Base-by-base conservation (phyloP, 2,113 vertebrate genomes). In the Hippoglossus stenolepis region DNA sequence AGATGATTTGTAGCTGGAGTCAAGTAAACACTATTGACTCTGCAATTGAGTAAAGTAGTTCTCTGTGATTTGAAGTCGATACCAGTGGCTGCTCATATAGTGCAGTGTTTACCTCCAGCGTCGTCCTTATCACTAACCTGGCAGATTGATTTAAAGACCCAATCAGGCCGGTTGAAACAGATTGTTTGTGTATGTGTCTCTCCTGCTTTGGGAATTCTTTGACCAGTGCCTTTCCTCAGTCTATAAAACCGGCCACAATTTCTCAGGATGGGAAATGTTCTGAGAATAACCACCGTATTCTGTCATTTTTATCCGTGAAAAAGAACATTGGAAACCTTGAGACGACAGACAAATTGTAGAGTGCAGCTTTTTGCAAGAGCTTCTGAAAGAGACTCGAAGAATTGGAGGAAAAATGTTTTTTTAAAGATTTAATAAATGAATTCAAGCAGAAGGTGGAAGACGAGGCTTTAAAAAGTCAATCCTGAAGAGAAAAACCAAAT, bases 81-180 rank as follows among this genome's bases (percentile, higher is more conserved):
- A 76, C 66, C 56, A 80, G 84, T 84, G 85, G 77, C 79, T 77
- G 77, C 82, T 90, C 84, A 79, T 82, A 31, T 64, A 63, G 77
- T 53, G 53, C 64, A 18, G 71, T 83, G 79, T 91, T 92, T 84
- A 81, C 85, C 61, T 76, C 28, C 70, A 71, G 81, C 71, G 77
- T 88, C 79, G 73, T 86, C 70, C 84, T 89, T 87, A 88, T 83
- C 62, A 26, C 73, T 71, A 60, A 66, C 24, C 85, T 82, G 82
- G 88, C 79, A 64, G 71, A 90, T 77, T 85, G 85, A 89, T 88
- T 88, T 64, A 80, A 83, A 73, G 47, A 64, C 43, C 60, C 69
- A 87, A 80, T 91, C 79, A 82, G 82, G 58, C 61, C 40, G 31
- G 40, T 23, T 89, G 65, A 90, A 87, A 53, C 68, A 76, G 65